Evolutionary conservation across 2,888 invertebrate species (phyloP).

Genomic region (Dynastes maya): DNA sequence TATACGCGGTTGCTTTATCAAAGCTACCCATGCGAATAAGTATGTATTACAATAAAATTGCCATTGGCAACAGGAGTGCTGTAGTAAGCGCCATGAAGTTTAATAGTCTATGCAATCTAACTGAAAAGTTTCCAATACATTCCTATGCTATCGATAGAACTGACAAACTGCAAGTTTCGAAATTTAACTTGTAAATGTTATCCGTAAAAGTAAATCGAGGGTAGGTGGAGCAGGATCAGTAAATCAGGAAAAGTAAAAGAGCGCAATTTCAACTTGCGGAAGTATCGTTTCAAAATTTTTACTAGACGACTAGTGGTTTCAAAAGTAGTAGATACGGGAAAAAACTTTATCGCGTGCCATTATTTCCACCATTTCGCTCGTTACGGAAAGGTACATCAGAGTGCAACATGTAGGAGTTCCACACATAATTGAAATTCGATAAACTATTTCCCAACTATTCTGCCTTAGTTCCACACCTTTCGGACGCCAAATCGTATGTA

Average conservation of each 20-base stretch:
- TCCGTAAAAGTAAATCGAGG: slow-evolving; percentile 18
- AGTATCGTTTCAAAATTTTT: slow-evolving; percentile 3
- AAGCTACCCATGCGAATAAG: too few species aligned
- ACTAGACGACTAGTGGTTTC: not conserved
- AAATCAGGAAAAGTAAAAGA: slow-evolving; percentile 18
- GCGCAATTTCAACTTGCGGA: slow-evolving; percentile 13
- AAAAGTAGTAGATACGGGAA: not conserved
- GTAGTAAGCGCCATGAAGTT: slow-evolving; percentile 1
- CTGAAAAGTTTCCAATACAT: slow-evolving; percentile 30
- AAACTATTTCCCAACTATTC: too few species aligned
- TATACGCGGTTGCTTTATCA: too few species aligned
- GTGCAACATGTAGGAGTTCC: too few species aligned
- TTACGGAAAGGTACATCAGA: too few species aligned
- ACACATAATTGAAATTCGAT: too few species aligned
- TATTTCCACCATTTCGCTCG: not conserved
- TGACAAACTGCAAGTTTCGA: slow-evolving; percentile 22
- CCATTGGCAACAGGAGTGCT: not conserved
- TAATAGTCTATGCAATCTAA: slow-evolving; percentile 17
- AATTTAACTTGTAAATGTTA: slow-evolving; percentile 34
- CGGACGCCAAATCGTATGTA: too few species aligned
- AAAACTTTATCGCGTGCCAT: not conserved
- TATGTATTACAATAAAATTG: not conserved
- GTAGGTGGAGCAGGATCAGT: slow-evolving; percentile 8
- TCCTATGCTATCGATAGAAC: slow-evolving; percentile 14
- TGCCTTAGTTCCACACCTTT: too few species aligned